These are phyloP conservation scores for Scalopus aquaticus DNA, from an alignment of 2,113 vertebrate species.

Conservation along the genomic window DNA sequence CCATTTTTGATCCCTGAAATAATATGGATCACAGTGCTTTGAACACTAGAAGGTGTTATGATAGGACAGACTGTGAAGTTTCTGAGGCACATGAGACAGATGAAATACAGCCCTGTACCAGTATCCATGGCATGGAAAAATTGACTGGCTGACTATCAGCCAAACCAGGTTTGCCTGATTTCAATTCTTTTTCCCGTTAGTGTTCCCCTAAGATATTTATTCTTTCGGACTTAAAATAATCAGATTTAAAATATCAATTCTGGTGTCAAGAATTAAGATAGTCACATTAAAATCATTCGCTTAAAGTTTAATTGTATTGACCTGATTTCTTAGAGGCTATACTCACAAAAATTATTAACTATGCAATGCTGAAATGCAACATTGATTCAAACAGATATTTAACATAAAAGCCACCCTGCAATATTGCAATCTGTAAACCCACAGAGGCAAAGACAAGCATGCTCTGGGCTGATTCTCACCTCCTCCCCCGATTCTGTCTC, in stretches of 20 bases:
- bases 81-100: not conserved
- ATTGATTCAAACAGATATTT: slow-evolving; percentile 62
- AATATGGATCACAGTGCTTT: not conserved
- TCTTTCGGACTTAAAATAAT: slow-evolving; percentile 64
- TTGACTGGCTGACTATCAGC: slow-evolving; percentile 52
- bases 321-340: slow-evolving; percentile 62
- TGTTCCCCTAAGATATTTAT: slow-evolving; percentile 55
- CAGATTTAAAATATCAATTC: slow-evolving; percentile 59
- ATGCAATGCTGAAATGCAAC: not conserved
- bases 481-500: not conserved
- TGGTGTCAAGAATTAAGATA: slow-evolving; percentile 47
- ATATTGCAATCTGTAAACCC: slow-evolving; percentile 49
- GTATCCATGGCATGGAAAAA: not conserved
- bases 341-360: slow-evolving; percentile 54
- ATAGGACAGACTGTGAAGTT: not conserved
- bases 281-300: slow-evolving; percentile 68
- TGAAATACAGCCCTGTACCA: not conserved
- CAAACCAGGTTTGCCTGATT: slow-evolving; percentile 58
- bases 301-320: slow-evolving; percentile 72
- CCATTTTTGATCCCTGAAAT: not conserved
- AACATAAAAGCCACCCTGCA: slow-evolving; percentile 37
- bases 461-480: not conserved
- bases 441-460: not conserved
- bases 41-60: not conserved
- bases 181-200: slow-evolving; percentile 57